Percentiles rank a stretch among this genome's conserved stretches.
phyloP scores from a whole-genome alignment of 2,888 invertebrate genomes.

The Phortica okadai region DNA sequence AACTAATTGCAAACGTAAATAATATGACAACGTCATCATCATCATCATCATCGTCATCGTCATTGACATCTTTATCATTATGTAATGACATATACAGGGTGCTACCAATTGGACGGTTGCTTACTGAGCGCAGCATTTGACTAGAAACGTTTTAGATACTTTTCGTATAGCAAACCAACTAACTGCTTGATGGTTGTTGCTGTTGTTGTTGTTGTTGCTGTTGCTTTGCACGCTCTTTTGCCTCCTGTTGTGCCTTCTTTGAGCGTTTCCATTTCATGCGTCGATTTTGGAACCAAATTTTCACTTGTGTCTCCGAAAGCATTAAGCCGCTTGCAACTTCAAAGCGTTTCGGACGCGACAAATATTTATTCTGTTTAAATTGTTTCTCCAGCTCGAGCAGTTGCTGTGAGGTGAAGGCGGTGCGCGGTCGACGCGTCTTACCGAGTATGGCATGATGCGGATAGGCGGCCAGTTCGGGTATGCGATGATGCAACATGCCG shows the following conservation, averaged over 20 bases:
- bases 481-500: constrained; percentile 93
- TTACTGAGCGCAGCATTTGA: constrained; percentile 43
- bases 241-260: constrained; percentile 95
- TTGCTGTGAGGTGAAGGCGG: constrained; percentile 97
- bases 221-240: constrained; percentile 79
- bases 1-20: constrained; percentile 64
- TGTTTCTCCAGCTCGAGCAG: constrained; percentile 98
- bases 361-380: constrained; percentile 99
- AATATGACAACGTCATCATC: constrained; percentile 27
- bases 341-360: constrained; percentile 97
- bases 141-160: constrained; percentile 50
- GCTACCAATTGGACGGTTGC: constrained; percentile 58
- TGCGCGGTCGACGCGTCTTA: constrained; percentile 94
- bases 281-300: constrained; percentile 99
- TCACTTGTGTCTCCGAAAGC: constrained; percentile 98
- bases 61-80: constrained; percentile 8
- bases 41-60: constrained; percentile 22
- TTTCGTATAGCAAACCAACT: constrained; percentile 44
- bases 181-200: constrained; percentile 38
- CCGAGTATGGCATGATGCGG: constrained; percentile 87
- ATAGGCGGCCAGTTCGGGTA: constrained; percentile 89
- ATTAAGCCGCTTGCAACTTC: constrained; percentile 98
- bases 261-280: constrained; percentile 99
- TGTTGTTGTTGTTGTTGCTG: constrained; percentile 65
- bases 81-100: constrained; percentile 46